These are phyloP conservation scores for human DNA, from an alignment of 2,113 vertebrate species.

Conservation along the genomic window DNA sequence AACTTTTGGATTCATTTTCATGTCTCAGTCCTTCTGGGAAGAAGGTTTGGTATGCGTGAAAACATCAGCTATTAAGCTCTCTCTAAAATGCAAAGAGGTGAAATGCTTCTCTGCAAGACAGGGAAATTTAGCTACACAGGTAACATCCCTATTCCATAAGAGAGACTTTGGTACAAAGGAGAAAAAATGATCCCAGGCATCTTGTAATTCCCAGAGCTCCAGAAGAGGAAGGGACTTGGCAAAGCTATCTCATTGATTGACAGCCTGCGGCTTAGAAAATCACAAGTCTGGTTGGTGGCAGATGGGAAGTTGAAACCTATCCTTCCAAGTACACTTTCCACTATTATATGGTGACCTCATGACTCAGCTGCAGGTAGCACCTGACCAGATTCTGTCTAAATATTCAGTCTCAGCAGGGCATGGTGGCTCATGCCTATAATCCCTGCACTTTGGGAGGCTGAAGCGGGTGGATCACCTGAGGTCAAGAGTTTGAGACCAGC, in stretches of 20 bases:
- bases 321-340: background rate
- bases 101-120: background rate
- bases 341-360: rapidly evolving
- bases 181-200: background rate
- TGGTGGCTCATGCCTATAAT: too few species aligned
- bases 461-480: too few species aligned
- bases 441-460: too few species aligned
- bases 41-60: background rate
- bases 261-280: background rate
- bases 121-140: background rate
- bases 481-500: too few species aligned
- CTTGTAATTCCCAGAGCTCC: background rate
- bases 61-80: background rate
- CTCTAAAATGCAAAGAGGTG: background rate
- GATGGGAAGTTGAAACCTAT: rapidly evolving
- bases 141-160: background rate
- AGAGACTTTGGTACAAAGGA: background rate
- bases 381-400: background rate
- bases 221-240: background rate
- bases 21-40: background rate
- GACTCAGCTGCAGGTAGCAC: rapidly evolving
- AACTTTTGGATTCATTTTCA: background rate
- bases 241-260: background rate
- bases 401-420: background rate
- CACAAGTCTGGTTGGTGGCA: background rate